Percentiles rank a stretch among this genome's conserved stretches.
phyloP scores from a whole-genome alignment of 1,140 invertebrate species.

The Achatina immaculata region DNA sequence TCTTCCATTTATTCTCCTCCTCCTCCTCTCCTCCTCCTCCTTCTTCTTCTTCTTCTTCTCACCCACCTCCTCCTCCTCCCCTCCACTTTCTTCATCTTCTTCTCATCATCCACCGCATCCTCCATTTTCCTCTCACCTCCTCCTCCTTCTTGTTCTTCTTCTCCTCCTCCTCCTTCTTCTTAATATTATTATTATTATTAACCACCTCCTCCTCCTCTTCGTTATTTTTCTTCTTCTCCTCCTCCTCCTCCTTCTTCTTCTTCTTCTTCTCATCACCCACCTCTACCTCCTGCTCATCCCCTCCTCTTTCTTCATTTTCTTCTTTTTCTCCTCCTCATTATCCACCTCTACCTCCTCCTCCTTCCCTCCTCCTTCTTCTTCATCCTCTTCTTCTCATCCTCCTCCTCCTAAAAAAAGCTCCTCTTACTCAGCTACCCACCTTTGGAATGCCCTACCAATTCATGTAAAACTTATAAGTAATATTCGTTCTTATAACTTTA shows the following conservation, averaged over 20 bases:
- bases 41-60: not conserved
- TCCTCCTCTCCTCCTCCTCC: not conserved
- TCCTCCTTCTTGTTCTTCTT: slow-evolving; percentile 7
- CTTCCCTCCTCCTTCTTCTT: too few species aligned
- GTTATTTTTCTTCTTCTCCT: slow-evolving; percentile 2
- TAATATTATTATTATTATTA: not conserved
- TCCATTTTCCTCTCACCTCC: not conserved
- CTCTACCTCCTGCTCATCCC: slow-evolving; percentile 4
- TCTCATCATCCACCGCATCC: not conserved
- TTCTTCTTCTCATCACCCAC: not conserved
- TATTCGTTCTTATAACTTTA: too few species aligned
- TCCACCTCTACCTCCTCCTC: too few species aligned
- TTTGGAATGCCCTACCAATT: too few species aligned
- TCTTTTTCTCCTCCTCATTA: slow-evolving; percentile 22
- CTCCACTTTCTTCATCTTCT: not conserved
- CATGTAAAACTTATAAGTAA: too few species aligned
- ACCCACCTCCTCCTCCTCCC: not conserved
- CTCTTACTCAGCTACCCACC: too few species aligned
- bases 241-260: not conserved
- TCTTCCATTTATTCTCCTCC: not conserved
- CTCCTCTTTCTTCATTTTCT: slow-evolving; percentile 15
- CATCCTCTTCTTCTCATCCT: too few species aligned
- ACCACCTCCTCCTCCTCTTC: not conserved
- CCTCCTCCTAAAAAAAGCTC: too few species aligned
- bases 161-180: not conserved